Conservation (phyloP, 2,888 invertebrate genomes). For the Volucella inanis region DNA sequence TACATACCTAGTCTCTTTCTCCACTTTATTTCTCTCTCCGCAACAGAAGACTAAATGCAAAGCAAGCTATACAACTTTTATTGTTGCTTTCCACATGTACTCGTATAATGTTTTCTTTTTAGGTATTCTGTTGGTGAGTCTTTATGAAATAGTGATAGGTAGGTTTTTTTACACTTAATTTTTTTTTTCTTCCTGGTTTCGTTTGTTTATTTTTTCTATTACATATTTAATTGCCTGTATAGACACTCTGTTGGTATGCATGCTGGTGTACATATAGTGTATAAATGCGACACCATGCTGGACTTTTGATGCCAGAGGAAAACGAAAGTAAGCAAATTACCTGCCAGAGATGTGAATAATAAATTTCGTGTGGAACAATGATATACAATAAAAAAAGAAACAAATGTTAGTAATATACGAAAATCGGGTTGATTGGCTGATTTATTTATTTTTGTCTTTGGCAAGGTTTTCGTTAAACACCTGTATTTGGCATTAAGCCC, state of each 20-base stretch:
- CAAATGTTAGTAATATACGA: not conserved
- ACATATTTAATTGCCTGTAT: conserved; percentile 9
- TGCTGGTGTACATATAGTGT: not conserved
- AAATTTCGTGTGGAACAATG: conserved; percentile 9
- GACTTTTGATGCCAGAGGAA: conserved; percentile 3
- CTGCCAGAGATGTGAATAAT: not conserved
- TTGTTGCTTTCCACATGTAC: not conserved
- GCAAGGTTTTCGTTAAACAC: not conserved
- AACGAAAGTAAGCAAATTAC: conserved; percentile 31
- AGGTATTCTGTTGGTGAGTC: not conserved
- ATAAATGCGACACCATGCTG: not conserved
- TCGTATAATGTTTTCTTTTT: conserved; percentile 1
- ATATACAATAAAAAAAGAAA: not conserved
- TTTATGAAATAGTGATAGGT: conserved; percentile 25
- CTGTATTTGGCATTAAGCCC: conserved; percentile 10
- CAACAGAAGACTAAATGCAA: conserved; percentile 1
- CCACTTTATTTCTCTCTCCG: not conserved
- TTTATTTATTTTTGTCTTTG: not conserved
- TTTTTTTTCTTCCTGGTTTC: conserved; percentile 24
- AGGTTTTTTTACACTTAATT: not conserved
- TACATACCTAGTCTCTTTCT: not conserved
- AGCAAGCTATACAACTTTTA: not conserved
- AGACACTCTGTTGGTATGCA: conserved; percentile 12
- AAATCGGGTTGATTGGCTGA: not conserved
- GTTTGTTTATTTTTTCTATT: conserved; percentile 13